Base-by-base conservation (phyloP, 2,113 vertebrate species). In the Hemicordylus capensis region DNA sequence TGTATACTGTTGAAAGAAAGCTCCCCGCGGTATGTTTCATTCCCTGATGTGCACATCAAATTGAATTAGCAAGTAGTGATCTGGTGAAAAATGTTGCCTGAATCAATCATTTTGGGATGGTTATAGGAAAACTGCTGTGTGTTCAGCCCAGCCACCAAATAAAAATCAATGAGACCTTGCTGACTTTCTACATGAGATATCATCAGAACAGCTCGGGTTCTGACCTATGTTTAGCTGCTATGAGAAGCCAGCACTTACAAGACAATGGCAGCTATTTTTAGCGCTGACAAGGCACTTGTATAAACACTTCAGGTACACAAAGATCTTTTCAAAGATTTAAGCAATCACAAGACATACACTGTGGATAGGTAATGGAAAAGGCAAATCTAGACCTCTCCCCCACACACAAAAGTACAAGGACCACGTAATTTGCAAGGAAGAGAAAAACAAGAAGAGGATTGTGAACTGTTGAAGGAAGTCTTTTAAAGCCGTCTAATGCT, bases 61-160 rank as follows among this genome's bases (percentile, higher is more conserved):
- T 74, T 94, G 92, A 92, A 93, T 95, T 94, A 94, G 76, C 90
- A 89, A 75, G 85, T 86, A 42, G 89, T 82, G 89, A 93, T 90
- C 76, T 81, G 51, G 79, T 89, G 84, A 95, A 91, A 95, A 95
- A 86, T 79, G 75, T 91, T 77, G 85, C 58, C 85, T 81, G 86
- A 74, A 92, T 95, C 85, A 91, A 93, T 91, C 8, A 72, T 83
- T 93, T 59, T 63, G 72, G 79, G 72, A 85, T 69, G 85, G 39
- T 59, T 91, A 48, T 24, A 85, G 87, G 61, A 93, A 95, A 94
- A 88, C 31, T 56, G 82, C 85, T 92, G 82, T 76, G 64, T 78
- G 80, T 91, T 89, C 67, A 58, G 1, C 81, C 85, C 80, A 69
- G 22, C n/a, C 58, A 31, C 51, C n/a, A 75, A 79, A 85, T 79